phyloP scores from a whole-genome alignment of 1,140 invertebrate genomes.

The Euwallacea similis region DNA sequence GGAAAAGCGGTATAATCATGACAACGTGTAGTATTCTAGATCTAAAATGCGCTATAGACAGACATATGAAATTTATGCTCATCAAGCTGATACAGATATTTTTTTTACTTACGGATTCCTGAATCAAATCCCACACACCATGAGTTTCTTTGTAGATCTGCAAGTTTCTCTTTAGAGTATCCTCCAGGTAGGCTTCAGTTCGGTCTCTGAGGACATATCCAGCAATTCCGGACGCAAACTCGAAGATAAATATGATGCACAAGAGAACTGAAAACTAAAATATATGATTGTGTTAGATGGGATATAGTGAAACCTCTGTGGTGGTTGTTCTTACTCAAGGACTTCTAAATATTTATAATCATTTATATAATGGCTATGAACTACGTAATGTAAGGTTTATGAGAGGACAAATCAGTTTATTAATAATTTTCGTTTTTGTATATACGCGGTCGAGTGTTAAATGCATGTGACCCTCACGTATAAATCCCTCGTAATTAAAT shows the following conservation, averaged over 20 bases:
- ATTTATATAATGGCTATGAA: no score
- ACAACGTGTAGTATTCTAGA: not conserved
- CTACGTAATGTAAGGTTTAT: no score
- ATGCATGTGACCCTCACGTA: no score
- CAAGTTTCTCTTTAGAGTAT: constrained; percentile 66
- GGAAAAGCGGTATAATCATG: not conserved
- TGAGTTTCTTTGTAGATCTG: constrained; percentile 59
- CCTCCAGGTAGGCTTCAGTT: constrained; percentile 63
- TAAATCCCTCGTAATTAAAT: no score
- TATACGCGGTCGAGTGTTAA: no score
- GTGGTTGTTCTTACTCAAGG: no score
- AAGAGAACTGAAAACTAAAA: constrained; percentile 80
- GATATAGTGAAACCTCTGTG: no score
- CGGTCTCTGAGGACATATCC: constrained; percentile 78
- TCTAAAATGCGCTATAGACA: not conserved
- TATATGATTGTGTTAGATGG: not conserved
- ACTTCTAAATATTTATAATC: no score
- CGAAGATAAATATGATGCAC: constrained; percentile 78
- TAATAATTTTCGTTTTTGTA: no score
- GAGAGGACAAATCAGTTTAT: no score
- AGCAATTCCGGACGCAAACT: constrained; percentile 81
- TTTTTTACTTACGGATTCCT: constrained; percentile 45
- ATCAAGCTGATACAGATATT: not conserved
- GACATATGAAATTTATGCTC: not conserved
- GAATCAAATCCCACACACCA: constrained; percentile 51